phyloP scores from a whole-genome alignment of 1,140 invertebrate species.

The Sipha flava region DNA sequence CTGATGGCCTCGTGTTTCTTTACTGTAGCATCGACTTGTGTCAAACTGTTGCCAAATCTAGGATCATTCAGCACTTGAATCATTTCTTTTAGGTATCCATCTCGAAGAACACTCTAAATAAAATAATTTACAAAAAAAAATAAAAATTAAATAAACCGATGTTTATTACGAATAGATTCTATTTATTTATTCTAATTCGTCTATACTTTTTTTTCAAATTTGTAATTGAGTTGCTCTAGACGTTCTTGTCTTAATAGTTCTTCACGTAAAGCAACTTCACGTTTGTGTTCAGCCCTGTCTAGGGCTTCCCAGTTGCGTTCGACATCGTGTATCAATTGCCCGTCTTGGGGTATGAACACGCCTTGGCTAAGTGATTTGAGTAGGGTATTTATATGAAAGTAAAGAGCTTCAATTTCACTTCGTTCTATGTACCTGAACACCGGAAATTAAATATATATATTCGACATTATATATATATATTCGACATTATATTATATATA shows the following conservation, averaged over 20 bases:
- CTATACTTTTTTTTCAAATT: conserved; percentile 83
- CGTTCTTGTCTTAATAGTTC: conserved; percentile 88
- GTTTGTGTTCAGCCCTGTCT: conserved; percentile 87
- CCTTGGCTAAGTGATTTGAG: conserved; percentile 88
- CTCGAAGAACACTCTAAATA: conserved; percentile 69
- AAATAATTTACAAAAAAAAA: neutral
- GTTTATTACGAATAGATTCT: too few species aligned
- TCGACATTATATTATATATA: too few species aligned
- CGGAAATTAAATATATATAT: neutral
- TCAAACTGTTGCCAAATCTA: conserved; percentile 77
- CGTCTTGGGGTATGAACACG: conserved; percentile 80
- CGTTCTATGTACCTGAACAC: conserved; percentile 77
- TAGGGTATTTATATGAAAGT: conserved; percentile 93
- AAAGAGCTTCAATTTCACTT: conserved; percentile 92
- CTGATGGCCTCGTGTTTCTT: conserved; percentile 98
- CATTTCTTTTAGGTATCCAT: conserved; percentile 96
- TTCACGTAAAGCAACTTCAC: conserved; percentile 84
- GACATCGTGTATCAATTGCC: conserved; percentile 82
- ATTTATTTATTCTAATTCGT: neutral
- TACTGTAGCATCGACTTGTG: conserved; percentile 91
- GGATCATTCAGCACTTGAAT: conserved; percentile 90
- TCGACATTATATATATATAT: too few species aligned
- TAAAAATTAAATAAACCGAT: neutral
- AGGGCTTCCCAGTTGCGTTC: conserved; percentile 86
- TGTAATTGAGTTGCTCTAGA: conserved; percentile 88